These are phyloP conservation scores for Panthera tigris DNA, from an alignment of 2,113 vertebrate species.

Conservation along the genomic window DNA sequence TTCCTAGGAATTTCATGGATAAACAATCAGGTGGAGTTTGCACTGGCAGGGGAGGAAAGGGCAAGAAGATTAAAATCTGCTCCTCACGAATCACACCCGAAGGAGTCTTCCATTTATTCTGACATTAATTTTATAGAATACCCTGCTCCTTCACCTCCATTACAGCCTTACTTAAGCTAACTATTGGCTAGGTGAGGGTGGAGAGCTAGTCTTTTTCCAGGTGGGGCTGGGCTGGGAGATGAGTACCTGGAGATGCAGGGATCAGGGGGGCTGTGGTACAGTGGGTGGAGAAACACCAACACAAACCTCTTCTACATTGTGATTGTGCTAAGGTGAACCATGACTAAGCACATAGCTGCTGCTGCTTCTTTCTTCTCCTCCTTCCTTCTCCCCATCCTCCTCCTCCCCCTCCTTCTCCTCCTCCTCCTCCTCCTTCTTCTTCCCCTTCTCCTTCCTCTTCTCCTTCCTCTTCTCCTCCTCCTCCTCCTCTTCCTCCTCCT, in stretches of 20 bases:
- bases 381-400: too few species aligned
- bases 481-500: too few species aligned
- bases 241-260: neutral
- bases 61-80: neutral
- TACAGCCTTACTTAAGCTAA: neutral
- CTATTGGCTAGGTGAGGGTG: neutral
- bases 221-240: neutral
- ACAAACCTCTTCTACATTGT: neutral
- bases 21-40: neutral
- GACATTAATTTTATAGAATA: neutral
- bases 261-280: rapidly evolving
- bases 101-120: neutral
- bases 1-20: neutral
- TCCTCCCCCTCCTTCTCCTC: too few species aligned
- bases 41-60: neutral
- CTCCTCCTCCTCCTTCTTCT: too few species aligned
- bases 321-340: neutral
- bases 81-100: neutral
- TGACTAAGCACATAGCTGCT: neutral
- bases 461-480: too few species aligned
- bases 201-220: neutral
- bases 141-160: neutral
- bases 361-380: too few species aligned
- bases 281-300: neutral
- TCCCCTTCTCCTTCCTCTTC: too few species aligned